Base-by-base conservation (phyloP, 2,797 vertebrate species). In the Eremophila alpestris region DNA sequence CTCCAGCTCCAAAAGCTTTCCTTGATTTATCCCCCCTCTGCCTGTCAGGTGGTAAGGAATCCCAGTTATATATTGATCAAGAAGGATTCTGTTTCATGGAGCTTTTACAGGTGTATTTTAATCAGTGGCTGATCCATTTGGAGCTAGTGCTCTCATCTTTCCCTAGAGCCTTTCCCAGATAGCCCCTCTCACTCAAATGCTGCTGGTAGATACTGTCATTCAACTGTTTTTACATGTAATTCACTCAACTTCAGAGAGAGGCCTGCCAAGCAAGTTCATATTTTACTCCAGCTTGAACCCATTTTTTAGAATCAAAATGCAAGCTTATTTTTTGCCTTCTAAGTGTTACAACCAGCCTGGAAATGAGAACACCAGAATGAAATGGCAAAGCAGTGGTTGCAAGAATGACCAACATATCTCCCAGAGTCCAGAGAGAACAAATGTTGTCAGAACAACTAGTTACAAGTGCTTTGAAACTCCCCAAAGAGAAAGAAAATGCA, bases 401-500 rank as follows among this genome's bases (percentile, higher is more conserved):
- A 80, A 65, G 69, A 91, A 78, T 4, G 9, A 89, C 77, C 84
- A 83, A 6, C 2, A 0, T 16, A 71, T 77, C 79, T 94, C 48
- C 46, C 15, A 1, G 82, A 83, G 55, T 43, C 55, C 82, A 92
- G 29, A 93, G 62, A 90, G 5, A 73, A 55, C 65, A 83, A 73
- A 55, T 30, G 34, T 60, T 40, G 4, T 89, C 87, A 92, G 62
- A 93, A 83, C 84, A 92, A 67, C 55, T 52, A 63, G 62, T 86
- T 94, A 94, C 58, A 89, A 92, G 76, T 49, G 32, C 89, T 83
- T 92, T 95, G 92, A 86, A 94, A 92, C 19, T 78, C 91, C 46
- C 79, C 3, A 0, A 92, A 65, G 90, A 87, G 41, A 36, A 69
- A 86, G 64, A 21, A 93, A 95, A 93, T 7, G 32, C 40, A 46